These are phyloP conservation scores for Leptatherina wallacei DNA, from an alignment of 2,797 vertebrate genomes.

Conservation along the genomic window DNA sequence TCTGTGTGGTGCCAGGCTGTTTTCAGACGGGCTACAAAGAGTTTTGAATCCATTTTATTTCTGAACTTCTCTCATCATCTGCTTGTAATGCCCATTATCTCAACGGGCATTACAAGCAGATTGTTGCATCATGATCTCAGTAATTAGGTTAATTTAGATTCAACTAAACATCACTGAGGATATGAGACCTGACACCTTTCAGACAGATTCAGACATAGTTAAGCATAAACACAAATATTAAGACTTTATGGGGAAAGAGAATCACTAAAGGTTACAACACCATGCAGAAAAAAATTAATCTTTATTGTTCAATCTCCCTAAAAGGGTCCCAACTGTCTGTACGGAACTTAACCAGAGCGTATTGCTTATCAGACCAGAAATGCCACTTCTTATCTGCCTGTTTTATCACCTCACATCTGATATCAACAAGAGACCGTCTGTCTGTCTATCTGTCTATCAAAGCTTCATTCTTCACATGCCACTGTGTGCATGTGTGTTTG, in stretches of 20 bases:
- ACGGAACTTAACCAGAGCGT: conserved; percentile 36
- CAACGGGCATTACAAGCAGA: too few species aligned
- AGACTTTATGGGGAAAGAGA: neutral
- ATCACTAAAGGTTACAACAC: neutral
- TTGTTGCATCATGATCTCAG: neutral
- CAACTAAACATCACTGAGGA: neutral
- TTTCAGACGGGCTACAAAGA: neutral
- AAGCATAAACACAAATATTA: neutral
- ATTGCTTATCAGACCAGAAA: conserved; percentile 49
- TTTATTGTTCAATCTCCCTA: conserved; percentile 26
- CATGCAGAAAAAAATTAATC: conserved; percentile 37
- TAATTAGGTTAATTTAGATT: too few species aligned
- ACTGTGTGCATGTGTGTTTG: conserved; percentile 17
- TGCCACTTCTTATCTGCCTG: conserved; percentile 54
- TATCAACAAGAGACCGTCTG: conserved; percentile 50
- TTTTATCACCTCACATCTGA: conserved; percentile 49
- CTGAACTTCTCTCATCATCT: too few species aligned
- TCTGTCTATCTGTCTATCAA: conserved; percentile 37
- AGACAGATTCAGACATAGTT: neutral
- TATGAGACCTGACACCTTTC: neutral
- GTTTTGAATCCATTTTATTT: neutral
- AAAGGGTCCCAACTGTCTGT: conserved; percentile 17
- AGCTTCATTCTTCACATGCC: conserved; percentile 70
- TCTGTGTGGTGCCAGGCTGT: neutral
- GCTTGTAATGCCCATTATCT: too few species aligned